Conservation (phyloP, 2,888 invertebrate species). For the Drosophila setosimentum region DNA sequence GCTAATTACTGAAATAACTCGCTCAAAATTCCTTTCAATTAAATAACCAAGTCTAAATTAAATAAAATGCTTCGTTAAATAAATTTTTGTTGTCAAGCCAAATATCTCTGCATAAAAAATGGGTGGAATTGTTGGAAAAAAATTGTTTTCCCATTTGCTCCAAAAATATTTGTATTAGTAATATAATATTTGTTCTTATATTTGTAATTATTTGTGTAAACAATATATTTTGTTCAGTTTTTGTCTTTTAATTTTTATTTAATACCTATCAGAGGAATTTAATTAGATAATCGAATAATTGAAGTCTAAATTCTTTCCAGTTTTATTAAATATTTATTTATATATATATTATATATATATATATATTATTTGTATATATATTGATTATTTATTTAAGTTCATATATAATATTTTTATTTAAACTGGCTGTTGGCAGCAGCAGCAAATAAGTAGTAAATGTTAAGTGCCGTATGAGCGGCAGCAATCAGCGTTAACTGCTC, state of each 20-base stretch:
- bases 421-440: no score
- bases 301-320: neutral
- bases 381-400: neutral
- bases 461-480: no score
- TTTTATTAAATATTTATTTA: neutral
- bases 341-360: neutral
- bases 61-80: neutral
- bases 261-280: neutral
- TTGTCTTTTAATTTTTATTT: neutral
- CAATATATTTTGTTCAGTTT: fast-evolving
- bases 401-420: neutral
- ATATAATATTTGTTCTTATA: neutral
- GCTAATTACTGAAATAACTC: neutral
- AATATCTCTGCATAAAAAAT: neutral
- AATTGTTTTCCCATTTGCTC: neutral
- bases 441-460: no score
- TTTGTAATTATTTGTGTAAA: neutral
- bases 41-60: neutral
- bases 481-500: no score
- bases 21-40: neutral
- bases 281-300: neutral
- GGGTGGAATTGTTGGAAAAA: neutral
- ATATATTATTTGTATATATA: neutral
- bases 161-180: neutral
- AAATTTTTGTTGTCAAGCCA: neutral